These are phyloP conservation scores for Drosophila monieri DNA, from an alignment of 2,888 invertebrate species.

Conservation along the genomic window DNA sequence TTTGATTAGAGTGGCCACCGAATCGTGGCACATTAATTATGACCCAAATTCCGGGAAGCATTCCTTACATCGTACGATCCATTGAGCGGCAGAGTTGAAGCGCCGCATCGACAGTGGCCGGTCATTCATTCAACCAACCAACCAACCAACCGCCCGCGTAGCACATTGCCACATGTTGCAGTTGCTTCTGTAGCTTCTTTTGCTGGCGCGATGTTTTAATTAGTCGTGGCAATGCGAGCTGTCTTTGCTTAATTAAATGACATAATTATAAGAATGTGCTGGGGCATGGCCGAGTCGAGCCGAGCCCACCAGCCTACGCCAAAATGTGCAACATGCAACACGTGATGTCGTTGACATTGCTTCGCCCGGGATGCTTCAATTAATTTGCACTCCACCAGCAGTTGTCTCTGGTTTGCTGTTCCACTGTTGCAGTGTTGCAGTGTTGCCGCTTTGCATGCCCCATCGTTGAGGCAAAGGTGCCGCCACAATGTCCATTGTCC, in stretches of 20 bases:
- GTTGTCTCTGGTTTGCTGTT: constrained; percentile 22
- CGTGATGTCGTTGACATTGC: constrained; percentile 80
- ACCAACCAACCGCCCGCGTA: constrained; percentile 73
- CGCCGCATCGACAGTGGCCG: constrained; percentile 79
- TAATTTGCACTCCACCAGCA: constrained; percentile 76
- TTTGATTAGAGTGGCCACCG: constrained; percentile 50
- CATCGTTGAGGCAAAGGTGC: constrained; percentile 69
- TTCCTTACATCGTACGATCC: constrained; percentile 77
- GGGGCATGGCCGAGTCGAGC: constrained; percentile 43
- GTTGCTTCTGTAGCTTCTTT: constrained; percentile 23
- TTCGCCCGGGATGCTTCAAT: constrained; percentile 72
- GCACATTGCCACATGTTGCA: constrained; percentile 32
- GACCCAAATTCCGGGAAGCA: constrained; percentile 84
- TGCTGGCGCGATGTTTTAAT: constrained; percentile 82
- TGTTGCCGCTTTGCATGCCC: constrained; percentile 73
- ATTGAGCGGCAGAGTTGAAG: constrained; percentile 68
- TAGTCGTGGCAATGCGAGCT: constrained; percentile 79
- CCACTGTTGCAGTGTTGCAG: constrained; percentile 8
- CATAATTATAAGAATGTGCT: constrained; percentile 83
- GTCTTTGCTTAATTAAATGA: constrained; percentile 83
- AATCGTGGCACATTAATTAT: constrained; percentile 84
- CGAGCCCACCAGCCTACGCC: constrained; percentile 68
- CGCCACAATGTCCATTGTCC: constrained; percentile 72
- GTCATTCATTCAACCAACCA: constrained; percentile 81
- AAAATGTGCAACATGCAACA: constrained; percentile 75